These are phyloP conservation scores for Sycobia sp. DNA, from an alignment of 1,140 invertebrate species.

Conservation along the genomic window DNA sequence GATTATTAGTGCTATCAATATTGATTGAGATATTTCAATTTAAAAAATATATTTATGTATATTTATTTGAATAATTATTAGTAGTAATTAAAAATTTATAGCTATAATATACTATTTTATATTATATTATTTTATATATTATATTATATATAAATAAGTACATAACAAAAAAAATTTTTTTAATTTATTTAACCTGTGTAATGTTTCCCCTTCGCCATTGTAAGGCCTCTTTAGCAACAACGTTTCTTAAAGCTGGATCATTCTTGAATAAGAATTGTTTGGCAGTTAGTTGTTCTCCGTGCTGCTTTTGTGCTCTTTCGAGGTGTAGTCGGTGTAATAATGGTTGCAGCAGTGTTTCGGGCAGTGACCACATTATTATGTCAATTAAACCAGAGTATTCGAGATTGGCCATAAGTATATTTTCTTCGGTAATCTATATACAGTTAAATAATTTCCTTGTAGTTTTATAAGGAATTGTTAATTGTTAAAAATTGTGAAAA, in stretches of 20 bases:
- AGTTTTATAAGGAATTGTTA: too few species aligned
- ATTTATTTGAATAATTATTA: too few species aligned
- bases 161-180: too few species aligned
- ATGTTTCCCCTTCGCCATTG: conserved; percentile 74
- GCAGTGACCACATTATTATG: conserved; percentile 77
- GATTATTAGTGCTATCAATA: too few species aligned
- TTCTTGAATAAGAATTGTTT: conserved; percentile 76
- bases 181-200: conserved; percentile 63
- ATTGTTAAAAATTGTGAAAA: too few species aligned
- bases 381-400: conserved; percentile 76
- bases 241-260: conserved; percentile 75
- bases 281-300: conserved; percentile 62
- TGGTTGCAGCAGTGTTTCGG: conserved; percentile 76
- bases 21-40: too few species aligned
- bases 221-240: conserved; percentile 85
- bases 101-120: too few species aligned
- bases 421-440: conserved; percentile 68
- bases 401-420: conserved; percentile 70
- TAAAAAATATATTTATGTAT: too few species aligned
- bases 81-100: too few species aligned
- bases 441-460: too few species aligned
- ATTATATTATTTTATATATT: too few species aligned
- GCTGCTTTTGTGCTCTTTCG: conserved; percentile 57
- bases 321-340: conserved; percentile 69
- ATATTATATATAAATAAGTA: not conserved